These are phyloP conservation scores for Zosterops lateralis DNA, from an alignment of 2,113 vertebrate genomes.

Conservation along the genomic window DNA sequence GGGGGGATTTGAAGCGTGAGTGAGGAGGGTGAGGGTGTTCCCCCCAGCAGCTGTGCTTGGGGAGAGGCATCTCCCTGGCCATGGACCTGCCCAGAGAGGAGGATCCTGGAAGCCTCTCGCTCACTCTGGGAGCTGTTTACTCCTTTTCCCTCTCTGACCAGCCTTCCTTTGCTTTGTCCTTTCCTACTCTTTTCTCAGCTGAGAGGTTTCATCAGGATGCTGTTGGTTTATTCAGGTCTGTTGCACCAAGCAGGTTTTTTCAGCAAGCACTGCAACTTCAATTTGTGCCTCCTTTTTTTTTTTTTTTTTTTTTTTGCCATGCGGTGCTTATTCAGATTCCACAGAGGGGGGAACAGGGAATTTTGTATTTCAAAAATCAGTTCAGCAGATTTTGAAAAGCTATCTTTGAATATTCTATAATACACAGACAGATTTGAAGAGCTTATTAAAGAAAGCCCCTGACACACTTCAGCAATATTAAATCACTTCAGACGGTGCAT, in stretches of 20 bases:
- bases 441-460: slow-evolving; percentile 76
- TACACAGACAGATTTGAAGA: slow-evolving; percentile 73
- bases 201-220: not conserved
- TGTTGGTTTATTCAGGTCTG: not conserved
- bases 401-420: slow-evolving; percentile 70
- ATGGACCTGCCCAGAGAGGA: fast-evolving
- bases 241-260: not conserved
- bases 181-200: not conserved
- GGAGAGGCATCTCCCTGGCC: not conserved
- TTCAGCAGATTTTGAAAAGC: slow-evolving; percentile 42
- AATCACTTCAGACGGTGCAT: slow-evolving; percentile 71
- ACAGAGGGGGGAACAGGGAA: not conserved
- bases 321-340: not conserved
- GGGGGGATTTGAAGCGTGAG: not conserved
- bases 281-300: not conserved
- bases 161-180: not conserved
- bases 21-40: not conserved
- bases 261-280: not conserved
- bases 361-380: slow-evolving; percentile 45
- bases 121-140: fast-evolving
- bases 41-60: not conserved
- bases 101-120: not conserved
- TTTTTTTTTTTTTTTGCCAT: not conserved
- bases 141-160: not conserved
- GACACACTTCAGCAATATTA: slow-evolving; percentile 78